These are phyloP conservation scores for Stictonetta naevosa DNA, from an alignment of 2,113 vertebrate genomes.

Conservation along the genomic window DNA sequence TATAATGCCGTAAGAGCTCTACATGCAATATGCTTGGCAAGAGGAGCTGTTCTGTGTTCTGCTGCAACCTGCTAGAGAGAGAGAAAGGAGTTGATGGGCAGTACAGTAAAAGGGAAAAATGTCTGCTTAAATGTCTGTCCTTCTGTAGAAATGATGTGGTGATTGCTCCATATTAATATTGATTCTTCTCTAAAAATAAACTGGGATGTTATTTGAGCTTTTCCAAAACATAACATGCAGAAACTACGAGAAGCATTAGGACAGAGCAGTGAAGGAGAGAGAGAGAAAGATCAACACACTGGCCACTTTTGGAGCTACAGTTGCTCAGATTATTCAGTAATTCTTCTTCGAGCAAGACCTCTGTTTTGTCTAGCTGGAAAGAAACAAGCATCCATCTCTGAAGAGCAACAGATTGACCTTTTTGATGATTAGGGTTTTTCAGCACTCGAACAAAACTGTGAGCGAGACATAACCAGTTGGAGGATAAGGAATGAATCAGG, in stretches of 20 bases:
- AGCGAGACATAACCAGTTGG: background rate
- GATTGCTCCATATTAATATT: constrained; percentile 12
- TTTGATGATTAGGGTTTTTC: background rate
- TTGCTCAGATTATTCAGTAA: constrained; percentile 33
- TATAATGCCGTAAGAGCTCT: background rate
- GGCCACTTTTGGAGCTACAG: fast-evolving
- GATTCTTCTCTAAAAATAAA: constrained; percentile 59
- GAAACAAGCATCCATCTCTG: background rate
- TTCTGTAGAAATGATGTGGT: constrained; percentile 20
- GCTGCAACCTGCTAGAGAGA: background rate
- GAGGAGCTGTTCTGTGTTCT: background rate
- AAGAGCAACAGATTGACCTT: background rate
- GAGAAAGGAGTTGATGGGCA: background rate
- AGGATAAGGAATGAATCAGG: background rate
- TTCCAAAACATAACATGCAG: constrained; percentile 32
- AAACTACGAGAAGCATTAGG: constrained; percentile 39
- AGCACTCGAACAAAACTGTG: background rate
- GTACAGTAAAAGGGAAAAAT: background rate
- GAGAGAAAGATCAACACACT: constrained; percentile 14
- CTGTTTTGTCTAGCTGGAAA: background rate
- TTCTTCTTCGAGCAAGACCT: background rate
- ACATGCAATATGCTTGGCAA: background rate
- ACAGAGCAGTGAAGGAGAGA: background rate
- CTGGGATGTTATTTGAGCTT: constrained; percentile 22
- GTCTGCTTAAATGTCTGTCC: background rate